phyloP scores from a whole-genome alignment of 1,140 invertebrate genomes.

The Drosophila virilis region DNA sequence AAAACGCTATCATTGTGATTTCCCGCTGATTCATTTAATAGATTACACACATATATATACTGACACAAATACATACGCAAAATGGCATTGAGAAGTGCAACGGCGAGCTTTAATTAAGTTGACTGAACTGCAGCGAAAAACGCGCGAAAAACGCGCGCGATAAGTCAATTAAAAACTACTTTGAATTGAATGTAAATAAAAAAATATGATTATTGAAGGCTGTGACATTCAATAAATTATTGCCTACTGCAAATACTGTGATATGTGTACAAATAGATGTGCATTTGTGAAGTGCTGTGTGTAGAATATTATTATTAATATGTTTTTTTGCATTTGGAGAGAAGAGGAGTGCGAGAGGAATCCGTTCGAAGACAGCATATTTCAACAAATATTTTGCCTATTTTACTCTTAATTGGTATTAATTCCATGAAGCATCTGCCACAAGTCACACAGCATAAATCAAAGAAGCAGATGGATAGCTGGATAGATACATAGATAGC shows the following conservation, averaged over 20 bases:
- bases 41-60: slow-evolving; percentile 1
- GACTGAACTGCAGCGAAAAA: slow-evolving; percentile 38
- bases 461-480: no score
- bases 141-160: slow-evolving; percentile 14
- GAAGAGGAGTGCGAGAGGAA: no score
- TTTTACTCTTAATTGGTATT: no score
- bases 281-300: no score
- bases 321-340: no score
- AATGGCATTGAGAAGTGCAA: slow-evolving; percentile 33
- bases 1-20: slow-evolving; percentile 10
- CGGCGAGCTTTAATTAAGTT: slow-evolving; percentile 13
- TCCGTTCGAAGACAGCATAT: no score
- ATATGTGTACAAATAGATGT: no score
- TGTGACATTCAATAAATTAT: slow-evolving; percentile 4
- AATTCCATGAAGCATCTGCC: no score
- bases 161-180: slow-evolving; percentile 10
- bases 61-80: background rate
- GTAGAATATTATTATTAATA: no score
- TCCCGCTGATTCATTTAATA: slow-evolving; percentile 10
- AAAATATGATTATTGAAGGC: slow-evolving; percentile 7
- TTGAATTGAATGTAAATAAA: background rate
- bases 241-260: background rate
- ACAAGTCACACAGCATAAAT: no score
- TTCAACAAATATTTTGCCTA: no score
- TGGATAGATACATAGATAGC: no score